Evolutionary conservation across 2,888 invertebrate species (phyloP), one percentile per base, ranked within the genome.

Genomic region (Callinectes sapidus): DNA sequence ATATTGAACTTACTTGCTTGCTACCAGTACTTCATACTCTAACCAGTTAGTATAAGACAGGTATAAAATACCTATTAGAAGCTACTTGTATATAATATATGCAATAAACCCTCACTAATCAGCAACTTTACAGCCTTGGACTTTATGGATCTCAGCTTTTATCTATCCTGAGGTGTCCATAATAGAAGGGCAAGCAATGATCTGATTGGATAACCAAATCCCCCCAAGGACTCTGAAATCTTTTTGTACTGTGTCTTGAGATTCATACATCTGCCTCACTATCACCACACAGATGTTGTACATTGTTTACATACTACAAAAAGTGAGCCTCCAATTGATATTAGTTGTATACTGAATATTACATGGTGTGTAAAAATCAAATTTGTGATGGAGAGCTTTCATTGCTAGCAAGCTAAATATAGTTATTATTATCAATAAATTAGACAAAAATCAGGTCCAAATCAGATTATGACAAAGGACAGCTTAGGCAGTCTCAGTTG

Each of bases 91-190:
- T 61, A 32, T 35, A 81, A 81, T 81, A 81, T 71, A 28, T 71
- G 71, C 81, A 81, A 28, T 81, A 81, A 81, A 81, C 35, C 81
- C 81, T 81, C n/a, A 81, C 81, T 35, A 81, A 81, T 35, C 35
- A 32, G 18, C 13, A 35, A 35, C 81, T 0, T 81, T 81, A 81
- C 16, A 81, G 6, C 10, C 35, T 81, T 16, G 35, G 5, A 16
- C 81, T 28, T 28, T 81, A 18, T 18, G 6, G 35, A 18, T 81
- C 35, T 81, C 35, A 35, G 35, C 35, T 81, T 81, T 81, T 16
- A 13, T 2, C 35, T 16, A 81, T 81, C 35, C 16, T 81, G 35
- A 16, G 1, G 14, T 35, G n/a, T 81, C 35, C 35, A 81, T 13
- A 81, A 16, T 3, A 35, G 32, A 81, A 81, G 35, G 16, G 18